Evolutionary conservation across 1,140 invertebrate genomes (phyloP).

Genomic region (Streblospio benedicti): DNA sequence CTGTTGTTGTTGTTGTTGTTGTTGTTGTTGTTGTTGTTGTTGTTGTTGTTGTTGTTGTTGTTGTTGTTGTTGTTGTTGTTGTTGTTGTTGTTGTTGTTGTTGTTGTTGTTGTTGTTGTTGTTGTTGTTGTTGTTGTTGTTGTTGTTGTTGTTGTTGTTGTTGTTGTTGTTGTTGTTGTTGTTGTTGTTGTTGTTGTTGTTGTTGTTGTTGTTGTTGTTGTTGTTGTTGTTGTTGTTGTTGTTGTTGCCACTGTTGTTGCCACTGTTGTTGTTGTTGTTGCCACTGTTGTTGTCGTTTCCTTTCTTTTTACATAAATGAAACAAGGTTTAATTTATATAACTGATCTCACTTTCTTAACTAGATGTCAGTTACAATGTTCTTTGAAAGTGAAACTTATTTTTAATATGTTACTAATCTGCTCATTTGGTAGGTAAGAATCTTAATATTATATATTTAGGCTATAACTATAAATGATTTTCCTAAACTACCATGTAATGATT

Average conservation of each 20-base stretch:
- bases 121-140: not conserved
- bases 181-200: not conserved
- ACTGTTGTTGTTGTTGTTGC: conserved; percentile 14
- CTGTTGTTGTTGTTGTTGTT: not conserved
- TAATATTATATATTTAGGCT: too few species aligned
- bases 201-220: not conserved
- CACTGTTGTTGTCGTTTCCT: not conserved
- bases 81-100: not conserved
- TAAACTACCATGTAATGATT: too few species aligned
- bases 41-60: not conserved
- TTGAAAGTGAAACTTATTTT: too few species aligned
- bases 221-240: conserved; percentile 4
- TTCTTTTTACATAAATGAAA: too few species aligned
- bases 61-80: not conserved
- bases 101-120: not conserved
- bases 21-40: conserved; percentile 2
- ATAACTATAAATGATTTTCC: too few species aligned
- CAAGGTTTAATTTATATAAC: too few species aligned
- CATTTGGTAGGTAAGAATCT: too few species aligned
- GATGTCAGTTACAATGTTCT: too few species aligned
- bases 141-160: not conserved
- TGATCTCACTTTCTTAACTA: too few species aligned
- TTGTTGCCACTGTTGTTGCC: conserved; percentile 14
- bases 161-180: not conserved
- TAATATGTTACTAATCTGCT: too few species aligned